Conservation (phyloP, 2,797 vertebrate genomes). For the Aphelocoma californica region DNA sequence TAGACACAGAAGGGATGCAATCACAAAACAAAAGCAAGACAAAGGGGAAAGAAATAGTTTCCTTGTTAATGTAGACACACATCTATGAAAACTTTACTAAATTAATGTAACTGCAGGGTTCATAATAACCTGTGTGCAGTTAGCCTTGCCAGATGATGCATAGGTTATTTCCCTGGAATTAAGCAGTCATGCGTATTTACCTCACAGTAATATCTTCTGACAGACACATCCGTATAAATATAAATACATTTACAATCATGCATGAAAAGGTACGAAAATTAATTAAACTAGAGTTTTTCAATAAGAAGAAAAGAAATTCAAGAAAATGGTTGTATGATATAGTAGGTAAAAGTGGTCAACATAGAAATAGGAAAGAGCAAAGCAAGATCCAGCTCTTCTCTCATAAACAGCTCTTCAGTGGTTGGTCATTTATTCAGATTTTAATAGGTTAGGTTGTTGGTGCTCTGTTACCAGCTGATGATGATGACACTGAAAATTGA, state of each 20-base stretch:
- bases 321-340: not conserved
- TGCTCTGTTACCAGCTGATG: not conserved
- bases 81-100: constrained; percentile 35
- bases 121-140: constrained; percentile 26
- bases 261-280: not conserved
- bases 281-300: constrained; percentile 2
- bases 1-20: constrained; percentile 10
- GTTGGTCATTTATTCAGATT: not conserved
- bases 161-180: constrained; percentile 54
- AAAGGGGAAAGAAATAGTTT: not conserved
- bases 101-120: constrained; percentile 23
- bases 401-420: not conserved
- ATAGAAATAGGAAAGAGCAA: not conserved
- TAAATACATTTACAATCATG: not conserved
- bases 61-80: not conserved
- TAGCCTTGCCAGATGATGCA: constrained; percentile 8
- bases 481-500: not conserved
- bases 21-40: constrained; percentile 1
- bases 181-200: constrained; percentile 7
- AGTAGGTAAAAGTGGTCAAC: not conserved
- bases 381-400: not conserved
- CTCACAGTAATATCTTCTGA: constrained; percentile 22
- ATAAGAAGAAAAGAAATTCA: not conserved
- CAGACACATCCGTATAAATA: not conserved
- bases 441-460: not conserved